Conservation (phyloP, 1,140 invertebrate genomes). For the Neodiprion pinetum region DNA sequence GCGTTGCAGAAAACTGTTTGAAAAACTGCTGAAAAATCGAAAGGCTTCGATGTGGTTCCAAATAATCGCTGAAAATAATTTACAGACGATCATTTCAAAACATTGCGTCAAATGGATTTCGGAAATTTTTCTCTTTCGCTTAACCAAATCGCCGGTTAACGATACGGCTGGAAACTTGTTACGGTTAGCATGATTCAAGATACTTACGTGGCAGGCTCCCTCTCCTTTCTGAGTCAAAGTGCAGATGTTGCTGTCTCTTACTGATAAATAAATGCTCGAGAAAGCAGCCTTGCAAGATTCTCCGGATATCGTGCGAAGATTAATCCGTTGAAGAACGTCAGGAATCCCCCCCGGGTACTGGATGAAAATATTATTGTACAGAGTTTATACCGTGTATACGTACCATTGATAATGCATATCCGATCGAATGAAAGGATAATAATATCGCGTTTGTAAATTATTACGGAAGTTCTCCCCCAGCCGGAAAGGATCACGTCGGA, state of each 20-base stretch:
- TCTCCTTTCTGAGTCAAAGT: constrained; percentile 67
- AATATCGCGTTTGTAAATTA: not conserved
- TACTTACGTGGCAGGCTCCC: constrained; percentile 66
- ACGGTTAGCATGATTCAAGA: too few species aligned
- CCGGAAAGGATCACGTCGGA: constrained; percentile 50
- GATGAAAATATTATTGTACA: constrained; percentile 16
- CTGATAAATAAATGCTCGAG: not conserved
- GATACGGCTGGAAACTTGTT: too few species aligned
- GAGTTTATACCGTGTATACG: not conserved
- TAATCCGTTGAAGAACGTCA: constrained; percentile 42
- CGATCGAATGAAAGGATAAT: constrained; percentile 4
- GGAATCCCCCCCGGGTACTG: constrained; percentile 35
- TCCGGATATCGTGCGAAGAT: constrained; percentile 32
- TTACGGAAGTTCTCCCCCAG: constrained; percentile 58
- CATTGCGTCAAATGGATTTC: not conserved
- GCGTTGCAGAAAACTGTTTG: not conserved
- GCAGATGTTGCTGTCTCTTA: constrained; percentile 62
- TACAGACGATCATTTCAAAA: not conserved
- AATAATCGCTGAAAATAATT: constrained; percentile 5
- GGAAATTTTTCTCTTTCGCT: not conserved
- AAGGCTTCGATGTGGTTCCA: constrained; percentile 45
- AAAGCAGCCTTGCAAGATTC: constrained; percentile 26
- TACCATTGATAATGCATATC: not conserved
- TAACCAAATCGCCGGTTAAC: too few species aligned
- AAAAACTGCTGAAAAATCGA: constrained; percentile 35